Evolutionary conservation across 1,140 invertebrate species (phyloP).

Genomic region (Drosophila melanica): DNA sequence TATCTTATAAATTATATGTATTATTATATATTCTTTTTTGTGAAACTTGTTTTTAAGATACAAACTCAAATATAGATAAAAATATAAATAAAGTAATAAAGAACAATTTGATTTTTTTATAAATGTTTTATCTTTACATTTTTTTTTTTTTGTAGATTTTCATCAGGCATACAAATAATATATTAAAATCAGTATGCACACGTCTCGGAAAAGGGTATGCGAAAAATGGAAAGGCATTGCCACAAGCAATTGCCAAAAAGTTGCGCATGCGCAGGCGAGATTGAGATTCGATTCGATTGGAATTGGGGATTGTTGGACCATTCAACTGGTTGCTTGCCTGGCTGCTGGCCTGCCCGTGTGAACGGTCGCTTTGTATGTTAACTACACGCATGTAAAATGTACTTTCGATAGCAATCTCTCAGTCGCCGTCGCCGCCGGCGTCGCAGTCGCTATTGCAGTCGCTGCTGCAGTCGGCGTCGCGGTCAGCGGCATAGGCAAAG

Average conservation of each 20-base stretch:
- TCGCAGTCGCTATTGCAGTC: conserved; percentile 10
- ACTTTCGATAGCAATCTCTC: conserved; percentile 77
- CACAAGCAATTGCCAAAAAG: conserved; percentile 47
- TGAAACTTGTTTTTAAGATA: no score
- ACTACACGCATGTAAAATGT: conserved; percentile 81
- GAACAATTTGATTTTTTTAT: neutral
- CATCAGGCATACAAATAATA: neutral
- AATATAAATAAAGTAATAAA: no score
- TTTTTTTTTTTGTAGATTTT: neutral
- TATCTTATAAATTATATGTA: no score
- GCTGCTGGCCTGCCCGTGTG: conserved; percentile 48
- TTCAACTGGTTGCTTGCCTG: conserved; percentile 25
- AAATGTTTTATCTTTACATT: no score
- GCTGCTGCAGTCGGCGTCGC: conserved; percentile 1
- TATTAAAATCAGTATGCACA: neutral
- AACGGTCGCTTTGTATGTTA: conserved; percentile 75
- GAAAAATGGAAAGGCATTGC: conserved; percentile 49
- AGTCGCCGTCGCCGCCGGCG: conserved; percentile 31
- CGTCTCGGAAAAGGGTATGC: conserved; percentile 20
- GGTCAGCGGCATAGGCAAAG: conserved; percentile 50
- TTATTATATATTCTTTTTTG: no score
- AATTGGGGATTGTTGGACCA: conserved; percentile 50
- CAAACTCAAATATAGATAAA: neutral
- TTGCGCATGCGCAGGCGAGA: conserved; percentile 56
- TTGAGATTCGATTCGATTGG: conserved; percentile 51